A percentile compares a stretch with the other conserved stretches of the same genome.
Conservation (phyloP, 2,888 invertebrate genomes). For the Branchipolynoe longqiensis region DNA sequence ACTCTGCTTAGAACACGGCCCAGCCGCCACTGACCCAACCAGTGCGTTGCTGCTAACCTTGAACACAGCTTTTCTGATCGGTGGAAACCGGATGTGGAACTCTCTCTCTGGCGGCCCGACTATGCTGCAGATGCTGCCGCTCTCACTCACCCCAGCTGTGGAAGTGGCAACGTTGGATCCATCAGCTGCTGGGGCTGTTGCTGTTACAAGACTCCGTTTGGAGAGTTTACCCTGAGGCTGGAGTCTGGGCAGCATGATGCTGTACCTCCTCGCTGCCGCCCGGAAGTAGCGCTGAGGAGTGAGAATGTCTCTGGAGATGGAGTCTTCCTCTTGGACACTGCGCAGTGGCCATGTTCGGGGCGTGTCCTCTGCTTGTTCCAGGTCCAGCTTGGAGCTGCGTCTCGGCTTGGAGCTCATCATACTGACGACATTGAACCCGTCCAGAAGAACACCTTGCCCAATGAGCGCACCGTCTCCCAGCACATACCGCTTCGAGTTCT, state of each 20-base stretch:
- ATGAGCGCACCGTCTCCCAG: conserved; percentile 64
- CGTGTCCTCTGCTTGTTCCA: conserved; percentile 33
- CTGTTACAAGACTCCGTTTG: no score
- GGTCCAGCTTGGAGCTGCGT: neutral
- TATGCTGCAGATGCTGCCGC: neutral
- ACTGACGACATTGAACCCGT: conserved; percentile 63
- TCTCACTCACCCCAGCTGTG: neutral
- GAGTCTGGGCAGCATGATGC: conserved; percentile 54
- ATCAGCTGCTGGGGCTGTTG: neutral
- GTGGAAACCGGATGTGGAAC: no score
- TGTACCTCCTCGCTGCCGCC: neutral
- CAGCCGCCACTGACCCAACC: no score
- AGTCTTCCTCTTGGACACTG: neutral
- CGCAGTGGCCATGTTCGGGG: neutral
- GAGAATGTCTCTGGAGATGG: neutral
- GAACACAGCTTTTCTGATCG: no score
- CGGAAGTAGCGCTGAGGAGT: conserved; percentile 77
- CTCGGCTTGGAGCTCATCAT: conserved; percentile 61
- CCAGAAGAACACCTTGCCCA: conserved; percentile 66
- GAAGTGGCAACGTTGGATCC: neutral
- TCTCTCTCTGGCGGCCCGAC: neutral
- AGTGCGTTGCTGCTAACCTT: no score
- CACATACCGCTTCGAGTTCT: conserved; percentile 62
- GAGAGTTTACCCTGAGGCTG: conserved; percentile 50
- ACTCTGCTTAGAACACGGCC: no score